phyloP scores from a whole-genome alignment of 2,888 invertebrate species.

The Yponomeuta malinellus region DNA sequence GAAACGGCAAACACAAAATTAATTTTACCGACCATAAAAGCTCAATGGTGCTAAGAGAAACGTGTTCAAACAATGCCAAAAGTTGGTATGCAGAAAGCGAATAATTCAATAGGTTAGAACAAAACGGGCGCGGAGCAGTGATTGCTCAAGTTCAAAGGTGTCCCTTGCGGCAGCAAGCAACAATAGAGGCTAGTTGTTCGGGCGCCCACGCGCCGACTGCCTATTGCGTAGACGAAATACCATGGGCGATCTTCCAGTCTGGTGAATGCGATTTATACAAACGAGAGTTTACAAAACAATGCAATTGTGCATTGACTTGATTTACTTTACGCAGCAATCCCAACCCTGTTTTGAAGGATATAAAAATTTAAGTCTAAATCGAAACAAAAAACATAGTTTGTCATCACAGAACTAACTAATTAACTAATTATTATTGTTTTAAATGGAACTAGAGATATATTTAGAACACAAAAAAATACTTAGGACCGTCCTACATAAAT shows the following conservation, averaged over 20 bases:
- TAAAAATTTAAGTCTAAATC: no score
- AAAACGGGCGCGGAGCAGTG: conserved; percentile 22
- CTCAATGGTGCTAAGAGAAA: conserved; percentile 18
- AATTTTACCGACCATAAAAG: conserved; percentile 17
- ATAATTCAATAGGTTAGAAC: conserved; percentile 15
- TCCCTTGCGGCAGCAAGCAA: conserved; percentile 34
- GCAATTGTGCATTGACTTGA: neutral
- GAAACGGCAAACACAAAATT: conserved; percentile 14
- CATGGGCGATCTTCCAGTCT: conserved; percentile 11
- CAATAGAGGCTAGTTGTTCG: conserved; percentile 28
- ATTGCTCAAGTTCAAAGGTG: conserved; percentile 47
- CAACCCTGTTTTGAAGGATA: no score
- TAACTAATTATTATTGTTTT: neutral
- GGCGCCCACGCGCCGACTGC: conserved; percentile 28
- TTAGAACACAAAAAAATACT: no score
- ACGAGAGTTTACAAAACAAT: conserved; percentile 8
- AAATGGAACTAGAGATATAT: neutral
- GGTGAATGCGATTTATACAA: conserved; percentile 13
- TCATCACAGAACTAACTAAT: neutral
- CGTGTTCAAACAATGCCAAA: conserved; percentile 18
- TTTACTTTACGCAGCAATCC: no score
- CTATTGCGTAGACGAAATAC: conserved; percentile 17
- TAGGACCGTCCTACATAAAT: no score
- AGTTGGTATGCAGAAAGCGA: conserved; percentile 18
- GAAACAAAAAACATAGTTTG: no score